These are phyloP conservation scores for Athalia cordata DNA, from an alignment of 2,888 invertebrate genomes.

Conservation along the genomic window DNA sequence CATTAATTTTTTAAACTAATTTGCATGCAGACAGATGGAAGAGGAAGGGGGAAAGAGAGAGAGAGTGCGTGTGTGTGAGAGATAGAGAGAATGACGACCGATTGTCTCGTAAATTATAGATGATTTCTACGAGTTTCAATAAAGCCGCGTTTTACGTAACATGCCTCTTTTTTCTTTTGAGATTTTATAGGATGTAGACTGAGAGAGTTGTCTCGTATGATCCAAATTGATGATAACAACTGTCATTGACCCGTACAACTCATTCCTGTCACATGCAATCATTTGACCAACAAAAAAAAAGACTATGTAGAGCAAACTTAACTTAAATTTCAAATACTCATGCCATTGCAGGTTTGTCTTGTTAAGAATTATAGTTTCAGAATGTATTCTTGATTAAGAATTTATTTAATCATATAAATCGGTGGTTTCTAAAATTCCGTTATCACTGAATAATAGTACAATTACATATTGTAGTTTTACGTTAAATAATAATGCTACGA, in stretches of 20 bases:
- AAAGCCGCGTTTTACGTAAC: no score
- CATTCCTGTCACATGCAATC: constrained; percentile 20
- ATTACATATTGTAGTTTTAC: constrained; percentile 67
- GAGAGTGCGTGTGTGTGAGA: no score
- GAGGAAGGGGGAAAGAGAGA: no score
- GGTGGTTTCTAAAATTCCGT: constrained; percentile 44
- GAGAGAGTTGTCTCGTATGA: neutral
- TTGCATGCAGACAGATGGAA: no score
- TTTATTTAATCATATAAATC: constrained; percentile 42
- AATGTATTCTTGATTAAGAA: constrained; percentile 42
- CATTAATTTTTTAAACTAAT: no score
- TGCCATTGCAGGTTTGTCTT: constrained; percentile 41
- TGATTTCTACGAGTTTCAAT: no score
- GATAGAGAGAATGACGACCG: neutral
- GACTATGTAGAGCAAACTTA: constrained; percentile 35
- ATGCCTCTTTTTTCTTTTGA: no score
- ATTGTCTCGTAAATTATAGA: neutral
- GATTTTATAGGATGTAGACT: neutral
- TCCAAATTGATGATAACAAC: neutral
- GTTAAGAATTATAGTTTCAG: constrained; percentile 32
- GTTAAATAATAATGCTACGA: constrained; percentile 65
- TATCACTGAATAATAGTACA: constrained; percentile 58
- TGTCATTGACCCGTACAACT: neutral
- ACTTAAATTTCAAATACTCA: constrained; percentile 24
- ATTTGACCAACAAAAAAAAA: constrained; percentile 19